Base-by-base conservation (phyloP, 2,888 invertebrate species). In the Baccha elongata region DNA sequence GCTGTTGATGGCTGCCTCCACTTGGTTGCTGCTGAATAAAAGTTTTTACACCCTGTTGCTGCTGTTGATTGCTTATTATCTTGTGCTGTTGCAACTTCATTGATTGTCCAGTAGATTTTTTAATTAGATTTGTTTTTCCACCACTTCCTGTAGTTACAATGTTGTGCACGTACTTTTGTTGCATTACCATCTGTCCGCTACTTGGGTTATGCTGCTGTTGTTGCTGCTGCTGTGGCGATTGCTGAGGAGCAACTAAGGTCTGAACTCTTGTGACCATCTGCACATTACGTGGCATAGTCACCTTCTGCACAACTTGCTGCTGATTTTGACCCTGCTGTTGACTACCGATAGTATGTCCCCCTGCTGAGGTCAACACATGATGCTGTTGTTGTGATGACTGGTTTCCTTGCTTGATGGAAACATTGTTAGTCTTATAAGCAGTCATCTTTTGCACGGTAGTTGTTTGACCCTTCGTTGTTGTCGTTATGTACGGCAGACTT, bases 181-280 rank as follows among this genome's bases (percentile, higher is more conserved):
- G 88, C 81, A 87, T 85, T 13, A 85, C 85, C 80, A 85, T 80
- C 50, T 85, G 85, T 44, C 85, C 85, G 6, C 60, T 40, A n/a
- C 42, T 72, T 3, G 87, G 86, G 17, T 87, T 87, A 62, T 86
- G 88, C 10, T 87, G 86, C 26, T 87, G 85, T 15, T 84, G 86
- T 26, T 87, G 85, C 23, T 84, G 86, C 15, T 85, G 85, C 35
- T 86, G 85, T 15, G 84, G 79, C 10, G 68, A 65, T 46, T 85
- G 84, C 29, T 86, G 86, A 0, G 87, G 86, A 44, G 87, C 87
- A 42, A 89, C 87, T 72, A 88, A 85, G 0, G 89, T 88, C 48
- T 89, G 89, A 7, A 89, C 87, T 8, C 90, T 87, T 3, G 91
- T 87, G 1, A 90, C 87, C 73, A 90, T 87, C 78, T 88, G 88